Conservation (phyloP, 2,797 vertebrate genomes). For the Hyperoplus immaculatus region DNA sequence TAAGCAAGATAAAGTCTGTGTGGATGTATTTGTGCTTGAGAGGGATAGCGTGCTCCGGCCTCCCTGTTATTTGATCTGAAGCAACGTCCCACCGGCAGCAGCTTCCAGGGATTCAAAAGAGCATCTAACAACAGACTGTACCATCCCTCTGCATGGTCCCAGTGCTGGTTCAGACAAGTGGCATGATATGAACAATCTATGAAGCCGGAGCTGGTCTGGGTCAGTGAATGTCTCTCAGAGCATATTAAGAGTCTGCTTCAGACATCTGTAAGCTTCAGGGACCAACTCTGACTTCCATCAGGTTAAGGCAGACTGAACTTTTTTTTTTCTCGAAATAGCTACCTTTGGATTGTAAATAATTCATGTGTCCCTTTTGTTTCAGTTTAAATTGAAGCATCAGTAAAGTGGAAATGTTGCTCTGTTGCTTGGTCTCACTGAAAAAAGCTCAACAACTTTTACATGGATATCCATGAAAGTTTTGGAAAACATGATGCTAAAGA, state of each 20-base stretch:
- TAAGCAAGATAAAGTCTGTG: constrained; percentile 39
- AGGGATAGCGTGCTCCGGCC: background rate
- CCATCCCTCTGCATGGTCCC: constrained; percentile 9
- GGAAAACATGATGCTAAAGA: background rate
- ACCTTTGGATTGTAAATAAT: background rate
- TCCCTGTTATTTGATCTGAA: constrained; percentile 28
- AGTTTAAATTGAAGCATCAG: too few species aligned
- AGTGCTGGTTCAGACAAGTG: constrained; percentile 17
- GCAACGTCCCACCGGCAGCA: constrained; percentile 8
- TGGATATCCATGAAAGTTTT: background rate
- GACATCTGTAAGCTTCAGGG: constrained; percentile 8
- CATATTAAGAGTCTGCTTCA: constrained; percentile 5
- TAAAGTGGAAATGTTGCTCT: background rate
- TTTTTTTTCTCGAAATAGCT: background rate
- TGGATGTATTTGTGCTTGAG: constrained; percentile 35
- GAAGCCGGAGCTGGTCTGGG: constrained; percentile 1
- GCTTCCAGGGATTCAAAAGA: constrained; percentile 29
- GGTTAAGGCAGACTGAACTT: background rate
- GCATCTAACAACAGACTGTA: background rate
- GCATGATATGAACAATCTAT: constrained; percentile 27
- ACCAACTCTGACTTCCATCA: background rate
- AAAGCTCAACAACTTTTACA: background rate
- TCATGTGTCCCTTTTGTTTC: too few species aligned
- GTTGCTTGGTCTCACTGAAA: background rate
- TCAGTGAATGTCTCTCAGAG: constrained; percentile 18